These are phyloP conservation scores for Digitonthophagus gazella DNA, from an alignment of 2,888 invertebrate species.

Conservation along the genomic window DNA sequence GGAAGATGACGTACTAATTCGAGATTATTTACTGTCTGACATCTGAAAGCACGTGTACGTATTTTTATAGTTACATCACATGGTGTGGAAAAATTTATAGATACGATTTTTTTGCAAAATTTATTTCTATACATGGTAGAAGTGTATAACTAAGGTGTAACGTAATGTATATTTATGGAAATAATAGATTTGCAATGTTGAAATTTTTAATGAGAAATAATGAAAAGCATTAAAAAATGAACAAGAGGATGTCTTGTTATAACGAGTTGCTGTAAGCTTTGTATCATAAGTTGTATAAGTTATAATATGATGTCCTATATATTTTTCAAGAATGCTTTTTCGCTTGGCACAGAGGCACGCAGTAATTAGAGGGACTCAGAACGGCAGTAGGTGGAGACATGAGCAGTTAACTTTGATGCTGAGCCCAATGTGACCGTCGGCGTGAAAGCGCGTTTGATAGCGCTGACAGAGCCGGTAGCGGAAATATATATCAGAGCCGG, in stretches of 20 bases:
- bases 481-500: conserved; percentile 34
- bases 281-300: not conserved
- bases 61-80: not conserved
- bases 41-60: not conserved
- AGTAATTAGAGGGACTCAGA: not conserved
- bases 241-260: no score
- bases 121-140: no score
- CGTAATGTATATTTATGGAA: no score
- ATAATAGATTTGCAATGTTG: no score
- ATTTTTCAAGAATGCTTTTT: not conserved
- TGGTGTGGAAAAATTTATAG: no score
- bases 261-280: no score
- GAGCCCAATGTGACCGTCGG: conserved; percentile 31
- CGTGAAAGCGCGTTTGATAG: conserved; percentile 35
- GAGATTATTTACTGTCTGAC: not conserved
- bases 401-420: conserved; percentile 23
- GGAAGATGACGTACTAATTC: not conserved
- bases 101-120: no score
- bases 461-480: conserved; percentile 35
- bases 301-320: not conserved
- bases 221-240: no score
- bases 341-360: not conserved
- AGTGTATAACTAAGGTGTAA: no score
- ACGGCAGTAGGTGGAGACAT: not conserved
- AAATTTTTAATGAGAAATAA: no score